Percentiles rank a stretch among this genome's conserved stretches.
Evolutionary conservation across 2,888 invertebrate species (phyloP).

Genomic region (Drosophila incognita): DNA sequence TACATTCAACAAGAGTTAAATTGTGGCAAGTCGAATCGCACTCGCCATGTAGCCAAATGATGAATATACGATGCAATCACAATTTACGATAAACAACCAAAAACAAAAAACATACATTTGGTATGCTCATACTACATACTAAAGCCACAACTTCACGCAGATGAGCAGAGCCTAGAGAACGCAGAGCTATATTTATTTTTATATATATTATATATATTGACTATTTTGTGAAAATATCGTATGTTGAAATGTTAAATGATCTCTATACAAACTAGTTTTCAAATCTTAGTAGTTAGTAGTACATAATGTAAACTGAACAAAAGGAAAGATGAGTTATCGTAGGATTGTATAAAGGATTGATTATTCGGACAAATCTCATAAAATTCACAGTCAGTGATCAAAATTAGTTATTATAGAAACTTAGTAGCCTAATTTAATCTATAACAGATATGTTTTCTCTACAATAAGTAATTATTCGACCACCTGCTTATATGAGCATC

Average conservation of each 20-base stretch:
- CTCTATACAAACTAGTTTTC: background rate
- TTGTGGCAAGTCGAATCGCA: background rate
- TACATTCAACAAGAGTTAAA: background rate
- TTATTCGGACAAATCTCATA: background rate
- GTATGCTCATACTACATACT: constrained; percentile 9
- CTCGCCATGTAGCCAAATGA: background rate
- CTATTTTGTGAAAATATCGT: background rate
- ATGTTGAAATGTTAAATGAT: background rate
- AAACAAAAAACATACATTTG: background rate
- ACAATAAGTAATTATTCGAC: background rate
- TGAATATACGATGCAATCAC: background rate
- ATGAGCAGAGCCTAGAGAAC: constrained; percentile 26
- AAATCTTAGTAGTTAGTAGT: background rate
- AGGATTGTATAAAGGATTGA: background rate
- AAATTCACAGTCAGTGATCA: background rate
- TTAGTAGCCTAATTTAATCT: background rate
- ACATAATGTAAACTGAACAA: background rate
- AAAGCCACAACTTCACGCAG: constrained; percentile 36
- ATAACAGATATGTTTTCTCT: background rate
- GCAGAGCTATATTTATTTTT: constrained; percentile 7
- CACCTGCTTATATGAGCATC: background rate
- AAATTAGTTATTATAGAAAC: background rate
- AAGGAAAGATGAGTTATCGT: background rate
- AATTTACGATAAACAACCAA: background rate
- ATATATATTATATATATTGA: background rate